These are phyloP conservation scores for Cerastis rubricosa DNA, from an alignment of 2,888 invertebrate species.

Conservation along the genomic window DNA sequence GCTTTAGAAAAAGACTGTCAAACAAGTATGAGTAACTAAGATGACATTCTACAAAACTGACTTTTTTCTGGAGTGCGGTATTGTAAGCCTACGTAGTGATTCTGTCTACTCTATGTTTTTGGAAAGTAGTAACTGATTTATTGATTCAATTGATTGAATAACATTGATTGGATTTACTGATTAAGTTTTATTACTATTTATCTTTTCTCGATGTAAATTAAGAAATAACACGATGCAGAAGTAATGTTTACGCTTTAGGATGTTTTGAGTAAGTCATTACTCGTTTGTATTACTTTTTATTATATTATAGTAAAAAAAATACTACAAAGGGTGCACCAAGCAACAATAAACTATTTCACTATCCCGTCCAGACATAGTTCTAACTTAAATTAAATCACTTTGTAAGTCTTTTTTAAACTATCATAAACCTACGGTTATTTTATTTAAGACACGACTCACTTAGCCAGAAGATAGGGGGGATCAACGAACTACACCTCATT, in stretches of 20 bases:
- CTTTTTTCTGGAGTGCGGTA: background rate
- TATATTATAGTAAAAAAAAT: no score
- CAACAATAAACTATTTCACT: constrained; percentile 10
- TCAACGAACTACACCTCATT: constrained; percentile 55
- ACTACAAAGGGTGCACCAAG: background rate
- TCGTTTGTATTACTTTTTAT: no score
- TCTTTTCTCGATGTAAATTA: no score
- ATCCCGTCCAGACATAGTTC: background rate
- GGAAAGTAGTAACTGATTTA: no score
- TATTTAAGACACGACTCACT: constrained; percentile 48
- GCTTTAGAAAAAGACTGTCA: background rate
- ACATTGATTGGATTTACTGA: no score
- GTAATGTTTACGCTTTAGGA: background rate
- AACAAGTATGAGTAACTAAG: background rate
- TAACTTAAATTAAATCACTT: constrained; percentile 9
- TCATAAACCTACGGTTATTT: constrained; percentile 52
- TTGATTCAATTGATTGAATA: no score
- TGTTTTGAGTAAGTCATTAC: background rate
- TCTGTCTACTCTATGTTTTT: no score
- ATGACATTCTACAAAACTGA: background rate
- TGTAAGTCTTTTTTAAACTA: constrained; percentile 29
- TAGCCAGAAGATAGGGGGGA: constrained; percentile 35
- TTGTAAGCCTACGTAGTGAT: no score
- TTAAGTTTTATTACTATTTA: no score
- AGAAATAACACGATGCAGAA: no score